Conservation (phyloP, 2,113 vertebrate species). For the Percina caprodes region DNA sequence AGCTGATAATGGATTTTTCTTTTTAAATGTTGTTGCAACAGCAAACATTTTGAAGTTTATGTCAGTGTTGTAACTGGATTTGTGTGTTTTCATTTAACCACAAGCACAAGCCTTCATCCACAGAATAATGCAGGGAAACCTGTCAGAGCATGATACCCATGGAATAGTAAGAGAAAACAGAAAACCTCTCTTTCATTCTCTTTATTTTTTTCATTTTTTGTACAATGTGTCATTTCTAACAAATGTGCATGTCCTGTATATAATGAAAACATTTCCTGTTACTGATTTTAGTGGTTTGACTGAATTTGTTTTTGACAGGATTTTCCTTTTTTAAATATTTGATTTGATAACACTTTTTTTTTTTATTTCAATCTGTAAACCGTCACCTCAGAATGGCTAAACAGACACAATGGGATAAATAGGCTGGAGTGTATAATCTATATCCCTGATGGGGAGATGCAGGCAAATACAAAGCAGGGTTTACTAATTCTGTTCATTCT, state of each 20-base stretch:
- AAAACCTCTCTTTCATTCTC: neutral
- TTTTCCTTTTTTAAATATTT: neutral
- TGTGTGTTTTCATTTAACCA: neutral
- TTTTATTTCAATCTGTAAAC: constrained; percentile 16
- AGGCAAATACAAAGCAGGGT: constrained; percentile 5
- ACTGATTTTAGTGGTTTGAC: neutral
- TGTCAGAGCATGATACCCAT: neutral
- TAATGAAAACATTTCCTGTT: neutral
- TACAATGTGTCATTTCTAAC: neutral
- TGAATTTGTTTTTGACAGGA: neutral
- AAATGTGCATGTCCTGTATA: neutral
- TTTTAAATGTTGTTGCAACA: neutral
- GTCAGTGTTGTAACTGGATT: neutral
- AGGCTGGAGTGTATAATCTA: constrained; percentile 34
- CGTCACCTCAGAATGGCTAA: constrained; percentile 26
- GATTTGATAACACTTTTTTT: constrained; percentile 9
- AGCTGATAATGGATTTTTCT: neutral
- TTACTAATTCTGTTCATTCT: constrained; percentile 20
- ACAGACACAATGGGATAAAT: constrained; percentile 23
- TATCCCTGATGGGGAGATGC: constrained; percentile 12
- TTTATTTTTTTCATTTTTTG: no score
- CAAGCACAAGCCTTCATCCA: neutral
- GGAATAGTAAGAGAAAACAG: constrained; percentile 1
- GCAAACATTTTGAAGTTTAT: constrained; percentile 15
- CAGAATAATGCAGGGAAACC: neutral